Base-by-base conservation (phyloP, 2,797 vertebrate genomes). In the Schizopygopsis pylzovi region DNA sequence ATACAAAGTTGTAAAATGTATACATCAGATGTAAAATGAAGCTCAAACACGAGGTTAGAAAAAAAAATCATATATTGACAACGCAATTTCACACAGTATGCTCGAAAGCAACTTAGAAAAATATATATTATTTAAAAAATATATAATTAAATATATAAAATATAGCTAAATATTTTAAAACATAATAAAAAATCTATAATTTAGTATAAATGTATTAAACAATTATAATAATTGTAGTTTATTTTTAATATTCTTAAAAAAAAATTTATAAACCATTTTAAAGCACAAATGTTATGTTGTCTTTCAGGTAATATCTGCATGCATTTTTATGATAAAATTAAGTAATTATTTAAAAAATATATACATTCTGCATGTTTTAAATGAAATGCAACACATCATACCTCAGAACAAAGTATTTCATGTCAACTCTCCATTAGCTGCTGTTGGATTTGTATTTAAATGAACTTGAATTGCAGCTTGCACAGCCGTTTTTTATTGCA, bases 391-490 rank as follows among this genome's bases (percentile, higher is more conserved):
- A 59, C 37, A 22, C 47, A 5, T 41, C 6, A 10, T 25, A 10
- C 18, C 5, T 7, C 37, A 18, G 1, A 10, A 61, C 22, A 78
- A 56, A 43, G 37, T 43, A 25, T 61, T 78, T 79, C 4, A 79
- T 15, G n/a, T 81, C 63, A 22, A 33, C 18, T 33, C 1, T 45
- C 25, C 16, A 37, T 68, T 81, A 52, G 18, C 15, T 68, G 10
- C 61, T 67, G 37, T 61, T 79, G 37, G 43, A 81, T 81, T 18
- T 82, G n/a, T 82, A 41, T 71, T 82, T 70, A 54, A 39, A 54
- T 52, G 7, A 54, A 65, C 43, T 54, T 54, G 33, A 16, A 43
- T 54, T 56, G 33, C 80, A 43, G 20, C 47, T 41, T 28, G 20
- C 47, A 70, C 67, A 20, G 13, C 6, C 6, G 41, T 72, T 16